Evolutionary conservation across 2,797 vertebrate species (phyloP), one percentile per base, ranked within the genome.

Genomic region (Diglossa cyanea): DNA sequence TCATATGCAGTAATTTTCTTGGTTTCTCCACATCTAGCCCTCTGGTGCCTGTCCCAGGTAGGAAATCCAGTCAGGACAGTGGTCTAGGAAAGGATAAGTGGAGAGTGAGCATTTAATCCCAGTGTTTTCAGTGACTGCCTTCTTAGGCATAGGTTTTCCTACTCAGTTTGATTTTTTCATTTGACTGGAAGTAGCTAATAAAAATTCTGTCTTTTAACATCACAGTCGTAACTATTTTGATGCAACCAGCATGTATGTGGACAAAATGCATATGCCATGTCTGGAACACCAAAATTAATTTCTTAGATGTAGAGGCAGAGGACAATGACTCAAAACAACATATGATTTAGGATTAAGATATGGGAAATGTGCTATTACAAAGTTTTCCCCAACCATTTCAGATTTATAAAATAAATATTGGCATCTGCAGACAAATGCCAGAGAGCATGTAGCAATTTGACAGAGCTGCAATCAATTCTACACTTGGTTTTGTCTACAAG

Each of bases 321-420:
- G n/a, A 42, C 47, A 87, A 13, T 79, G 67, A 63, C 40, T 87
- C 39, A 66, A 70, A 92, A 84, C 62, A 78, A 79, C 6, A 15
- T 85, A 48, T 60, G 60, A 87, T 85, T 70, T 81, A 76, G 55
- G 71, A 88, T 87, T 40, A 81, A 88, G 83, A 45, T 89, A 87
- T 0, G 6, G 71, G 40, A 91, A 92, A 67, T 55, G 24, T 5
- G 7, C 55, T 81, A 51, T 82, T 81, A 47, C 42, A 73, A 87
- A 70, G 63, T 73, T 73, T 87, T 55, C 14, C 20, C 26, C 48
- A 57, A 47, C n/a, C 66, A 58, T 88, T 93, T 73, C 83, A 94
- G 47, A 55, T 93, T 82, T 89, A 55, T 82, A 91, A 93, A 91
- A 71, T 76, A 91, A 79, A 28, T 85, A 76, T 50, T 95, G 89